phyloP scores from a whole-genome alignment of 2,113 vertebrate species.

The Promerops cafer region DNA sequence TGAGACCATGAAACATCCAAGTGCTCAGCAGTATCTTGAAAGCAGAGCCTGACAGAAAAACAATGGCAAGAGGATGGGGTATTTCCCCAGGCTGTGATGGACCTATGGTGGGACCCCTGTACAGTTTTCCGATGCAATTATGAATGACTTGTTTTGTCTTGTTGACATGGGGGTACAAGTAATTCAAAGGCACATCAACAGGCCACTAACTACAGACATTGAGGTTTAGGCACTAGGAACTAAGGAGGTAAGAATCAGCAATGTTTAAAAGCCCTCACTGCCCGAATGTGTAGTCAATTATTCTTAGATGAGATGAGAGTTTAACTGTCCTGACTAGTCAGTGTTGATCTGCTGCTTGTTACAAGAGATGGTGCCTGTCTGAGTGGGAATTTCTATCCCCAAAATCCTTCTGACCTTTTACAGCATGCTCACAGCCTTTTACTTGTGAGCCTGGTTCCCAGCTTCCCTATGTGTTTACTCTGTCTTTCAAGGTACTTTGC shows the following conservation, averaged over 20 bases:
- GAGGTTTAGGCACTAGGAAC: not conserved
- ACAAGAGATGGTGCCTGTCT: not conserved
- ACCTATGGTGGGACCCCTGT: rapidly evolving
- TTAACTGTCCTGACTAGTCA: not conserved
- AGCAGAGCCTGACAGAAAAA: not conserved
- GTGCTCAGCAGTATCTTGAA: not conserved
- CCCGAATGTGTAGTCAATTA: not conserved
- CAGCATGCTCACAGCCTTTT: not conserved
- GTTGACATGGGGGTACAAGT: not conserved
- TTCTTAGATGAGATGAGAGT: not conserved
- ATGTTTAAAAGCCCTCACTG: not conserved
- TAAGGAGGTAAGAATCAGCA: not conserved
- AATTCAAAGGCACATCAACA: not conserved
- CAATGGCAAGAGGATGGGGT: not conserved
- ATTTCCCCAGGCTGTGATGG: rapidly evolving
- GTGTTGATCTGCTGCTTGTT: not conserved
- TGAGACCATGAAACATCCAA: not conserved
- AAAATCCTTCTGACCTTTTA: not conserved
- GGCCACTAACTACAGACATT: not conserved
- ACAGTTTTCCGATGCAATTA: not conserved
- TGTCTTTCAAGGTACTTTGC: not conserved
- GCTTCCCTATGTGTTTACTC: not conserved
- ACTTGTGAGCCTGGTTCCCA: not conserved
- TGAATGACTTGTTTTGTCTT: not conserved
- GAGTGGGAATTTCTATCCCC: not conserved